Evolutionary conservation across 1,140 invertebrate genomes (phyloP), one percentile per base, ranked within the genome.

Genomic region (Drosophila ohnishii): DNA sequence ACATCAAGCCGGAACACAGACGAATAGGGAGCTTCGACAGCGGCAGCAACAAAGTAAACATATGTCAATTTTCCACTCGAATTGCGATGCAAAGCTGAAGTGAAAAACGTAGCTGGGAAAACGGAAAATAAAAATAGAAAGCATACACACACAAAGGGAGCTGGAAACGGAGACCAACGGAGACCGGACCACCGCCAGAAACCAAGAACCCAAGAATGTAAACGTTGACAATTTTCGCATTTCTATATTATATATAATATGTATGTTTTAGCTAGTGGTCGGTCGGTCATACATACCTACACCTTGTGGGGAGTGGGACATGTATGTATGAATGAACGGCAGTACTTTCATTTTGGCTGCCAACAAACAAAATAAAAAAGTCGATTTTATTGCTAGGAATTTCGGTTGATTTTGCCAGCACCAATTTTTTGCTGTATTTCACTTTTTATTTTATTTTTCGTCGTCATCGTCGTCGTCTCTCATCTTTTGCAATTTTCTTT

Each of bases 21-120:
- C 42, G 57, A 63, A 60, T 48, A 64, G 62, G 62, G 47, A 74
- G 45, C 45, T 40, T 67, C 34, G 42, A 53, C 51, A 61, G 70
- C 56, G 53, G 56, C 39, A 75, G 69, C 66, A 88, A 78, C 84
- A 88, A 80, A 87, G 84, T 88, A 87, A 87, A 87, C 84, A 87
- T 88, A 87, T 87, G 84, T 88, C 84, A 87, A 87, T 88, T 87
- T 87, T 87, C 84, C 84, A 84, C 84, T 87, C 80, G 84, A 87
- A 77, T 80, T 88, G 84, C 84, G 84, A 88, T 87, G 80, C 84
- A 87, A 87, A 87, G 84, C 80, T 78, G 53, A 79, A 84, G 76
- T 86, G 84, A 88, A 86, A 86, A 86, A 83, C 79, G 83, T 87
- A 83, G 64, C 64, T 61, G 50, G 65, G 58, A 66, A 83, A 84